Conservation (phyloP, 1,140 invertebrate species). For the Andricus grossulariae region DNA sequence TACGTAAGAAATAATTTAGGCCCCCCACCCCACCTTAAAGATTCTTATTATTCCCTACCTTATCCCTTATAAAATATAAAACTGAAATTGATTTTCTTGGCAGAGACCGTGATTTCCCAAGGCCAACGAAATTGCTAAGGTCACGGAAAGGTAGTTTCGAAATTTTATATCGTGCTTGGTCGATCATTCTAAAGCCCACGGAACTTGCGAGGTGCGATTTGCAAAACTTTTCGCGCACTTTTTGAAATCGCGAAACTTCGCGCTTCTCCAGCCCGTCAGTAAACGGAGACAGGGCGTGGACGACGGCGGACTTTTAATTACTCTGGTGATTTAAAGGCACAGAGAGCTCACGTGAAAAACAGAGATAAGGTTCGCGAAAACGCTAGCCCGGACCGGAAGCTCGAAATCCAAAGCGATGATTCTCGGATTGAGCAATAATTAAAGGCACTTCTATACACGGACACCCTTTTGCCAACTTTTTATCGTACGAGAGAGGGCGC, state of each 20-base stretch:
- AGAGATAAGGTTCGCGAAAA: conserved; percentile 17
- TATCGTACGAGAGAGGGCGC: conserved; percentile 14
- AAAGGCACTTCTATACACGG: conserved; percentile 22
- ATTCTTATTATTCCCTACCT: neutral
- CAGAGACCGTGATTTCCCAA: neutral
- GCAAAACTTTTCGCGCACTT: conserved; percentile 35
- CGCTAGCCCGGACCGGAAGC: neutral
- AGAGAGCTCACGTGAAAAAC: conserved; percentile 22
- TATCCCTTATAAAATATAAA: neutral
- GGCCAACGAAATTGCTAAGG: neutral
- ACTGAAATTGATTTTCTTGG: neutral
- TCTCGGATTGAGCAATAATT: conserved; percentile 23
- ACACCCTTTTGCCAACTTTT: conserved; percentile 13
- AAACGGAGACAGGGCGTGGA: conserved; percentile 28
- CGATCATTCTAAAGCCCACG: neutral
- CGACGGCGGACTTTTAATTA: conserved; percentile 42
- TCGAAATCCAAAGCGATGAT: conserved; percentile 9
- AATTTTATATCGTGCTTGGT: conserved; percentile 29
- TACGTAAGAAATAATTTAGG: rapidly evolving
- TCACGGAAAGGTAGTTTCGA: neutral
- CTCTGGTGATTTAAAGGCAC: conserved; percentile 40
- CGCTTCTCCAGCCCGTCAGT: neutral
- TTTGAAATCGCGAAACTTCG: conserved; percentile 13
- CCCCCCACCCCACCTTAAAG: too few relatives aligned
- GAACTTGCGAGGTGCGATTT: neutral